Percentiles rank a stretch among this genome's conserved stretches.
These are phyloP conservation scores for Rostratula benghalensis DNA, from an alignment of 2,113 vertebrate species.

Conservation along the genomic window DNA sequence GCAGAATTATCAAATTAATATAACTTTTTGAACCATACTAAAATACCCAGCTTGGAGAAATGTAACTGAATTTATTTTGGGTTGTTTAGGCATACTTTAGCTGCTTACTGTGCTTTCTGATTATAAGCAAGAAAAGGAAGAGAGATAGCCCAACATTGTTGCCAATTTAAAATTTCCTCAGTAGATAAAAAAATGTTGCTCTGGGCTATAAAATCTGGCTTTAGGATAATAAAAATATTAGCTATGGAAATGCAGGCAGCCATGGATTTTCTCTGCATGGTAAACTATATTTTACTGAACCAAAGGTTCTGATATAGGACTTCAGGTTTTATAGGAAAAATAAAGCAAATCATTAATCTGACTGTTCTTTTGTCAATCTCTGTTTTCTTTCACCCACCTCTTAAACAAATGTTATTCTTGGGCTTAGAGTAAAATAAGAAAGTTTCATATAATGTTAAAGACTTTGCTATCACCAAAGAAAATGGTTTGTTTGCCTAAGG, in stretches of 20 bases:
- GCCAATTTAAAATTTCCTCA: constrained; percentile 8
- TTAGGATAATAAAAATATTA: constrained; percentile 51
- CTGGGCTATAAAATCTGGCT: background rate
- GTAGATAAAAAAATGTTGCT: constrained; percentile 46
- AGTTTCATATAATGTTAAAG: background rate
- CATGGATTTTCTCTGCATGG: background rate
- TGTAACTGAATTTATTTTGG: background rate
- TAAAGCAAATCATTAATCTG: constrained; percentile 17
- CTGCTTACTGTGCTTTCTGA: background rate
- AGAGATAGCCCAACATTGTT: background rate
- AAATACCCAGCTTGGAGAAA: background rate
- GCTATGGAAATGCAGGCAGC: constrained; percentile 16
- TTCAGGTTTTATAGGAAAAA: constrained; percentile 46
- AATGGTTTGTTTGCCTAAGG: constrained; percentile 25
- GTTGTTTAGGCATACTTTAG: background rate
- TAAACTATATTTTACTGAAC: constrained; percentile 51
- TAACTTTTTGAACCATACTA: background rate
- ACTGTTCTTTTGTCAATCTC: background rate
- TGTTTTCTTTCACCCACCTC: background rate
- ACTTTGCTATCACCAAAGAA: constrained; percentile 27
- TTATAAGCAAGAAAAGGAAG: background rate
- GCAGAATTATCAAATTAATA: background rate
- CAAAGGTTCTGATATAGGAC: background rate
- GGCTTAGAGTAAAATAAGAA: background rate
- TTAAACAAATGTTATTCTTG: background rate